Evolutionary conservation across 2,888 invertebrate genomes (phyloP), one percentile per base, ranked within the genome.

Genomic region (Arrhopalites spinosus): DNA sequence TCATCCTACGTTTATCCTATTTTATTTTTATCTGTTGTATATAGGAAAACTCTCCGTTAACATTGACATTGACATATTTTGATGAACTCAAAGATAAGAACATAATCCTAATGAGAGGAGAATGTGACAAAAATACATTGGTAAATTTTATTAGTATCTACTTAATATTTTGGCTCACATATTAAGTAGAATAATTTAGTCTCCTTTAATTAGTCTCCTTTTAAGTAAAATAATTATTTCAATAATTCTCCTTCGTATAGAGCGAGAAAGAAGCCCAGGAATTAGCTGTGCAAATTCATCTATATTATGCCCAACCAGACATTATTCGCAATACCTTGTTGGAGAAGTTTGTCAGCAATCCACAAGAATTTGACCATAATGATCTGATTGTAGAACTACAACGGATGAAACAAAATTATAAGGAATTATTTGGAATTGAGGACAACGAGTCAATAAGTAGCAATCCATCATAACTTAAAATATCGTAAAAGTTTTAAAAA

Each of bases 41-140:
- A 3, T 36, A 36, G 36, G 95, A 94, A 86, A 94, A 94, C 86
- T 93, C 95, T 0, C 94, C 95, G 0, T 94, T 94, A 85, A 94
- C 94, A 84, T 87, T 95, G 30, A 92, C 91, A 1, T 87, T 95
- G 84, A 89, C 90, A 1, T 92, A 94, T 85, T 95, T 92, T 83
- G 89, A 90, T 0, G 95, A 95, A 84, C 87, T 93, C 1, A 86
- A 87, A 80, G 88, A 88, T 61, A 93, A 93, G 84, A 91, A 90
- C 3, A 87, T 95, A 59, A 89, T 95, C 15, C 86, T 95, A 50
- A 93, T 95, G 93, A 88, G 91, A 56, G 95, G 95, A 20, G 94
- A 95, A 85, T 95, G 90, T 85, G 94, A 95, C 84, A 90, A 89
- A 83, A 92, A 93, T 85, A 90, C 91, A 0, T 85, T 94, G 78